Base-by-base conservation (phyloP, 1,140 invertebrate genomes). In the Drosophila funebris region DNA sequence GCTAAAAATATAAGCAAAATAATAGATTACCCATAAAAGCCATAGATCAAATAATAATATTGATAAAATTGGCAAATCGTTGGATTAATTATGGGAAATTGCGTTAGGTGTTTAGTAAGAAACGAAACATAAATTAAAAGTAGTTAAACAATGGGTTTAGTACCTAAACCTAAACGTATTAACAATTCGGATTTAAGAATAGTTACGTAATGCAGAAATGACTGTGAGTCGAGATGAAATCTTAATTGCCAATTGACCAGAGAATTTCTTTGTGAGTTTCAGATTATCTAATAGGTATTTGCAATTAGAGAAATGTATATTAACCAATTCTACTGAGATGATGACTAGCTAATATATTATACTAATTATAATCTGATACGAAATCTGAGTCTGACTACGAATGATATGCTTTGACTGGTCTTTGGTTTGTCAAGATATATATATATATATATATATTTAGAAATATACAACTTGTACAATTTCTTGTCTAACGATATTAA, bases 1-100 rank as follows among this genome's bases (percentile, higher is more conserved):
- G 83, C 82, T 85, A 85, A 83, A 85, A 85, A 70, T 78, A 76
- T 62, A 73, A 53, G 46, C 22, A 66, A 67, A 78, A 71, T 73
- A 66, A 53, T 8, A 70, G 57, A 33, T 31, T 6, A 60, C 56
- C 44, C 41, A 60, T 78, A 58, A 41, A 57, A 57, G 37, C 9
- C 39, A 4, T 52, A 13, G 18, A 33, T 13, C 37, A 43, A 57
- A 27, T 16, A 41, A 43, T 57, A 57, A 57, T 24, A 56, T 22
- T 14, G 27, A 4, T 8, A 33, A 11, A 16, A 16, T n/a, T 37
- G 18, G 9, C 14, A 22, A 13, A 24, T 27, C n/a, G 18, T 2
- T 41, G 36, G 36, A 37, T 43, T 43, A 18, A 20, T 16, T 2
- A 7, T 20, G 5, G 22, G 43, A 24, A 46, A 24, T 46, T 18